Evolutionary conservation across 2,888 invertebrate species (phyloP).

Genomic region (Sphinx pinastri): DNA sequence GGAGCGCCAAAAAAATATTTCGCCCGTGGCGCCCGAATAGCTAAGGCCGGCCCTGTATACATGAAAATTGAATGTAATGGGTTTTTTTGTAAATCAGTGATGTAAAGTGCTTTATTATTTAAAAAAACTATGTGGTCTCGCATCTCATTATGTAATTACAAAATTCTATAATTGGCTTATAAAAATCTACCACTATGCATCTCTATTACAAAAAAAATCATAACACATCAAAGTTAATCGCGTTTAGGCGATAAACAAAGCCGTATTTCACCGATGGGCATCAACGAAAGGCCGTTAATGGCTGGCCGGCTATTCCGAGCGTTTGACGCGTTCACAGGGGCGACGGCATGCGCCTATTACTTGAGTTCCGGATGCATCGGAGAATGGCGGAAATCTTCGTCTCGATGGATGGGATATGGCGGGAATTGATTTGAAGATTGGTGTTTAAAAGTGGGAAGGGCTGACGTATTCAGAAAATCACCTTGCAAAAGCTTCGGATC

Average conservation of each 20-base stretch:
- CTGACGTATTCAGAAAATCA: no score
- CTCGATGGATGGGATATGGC: conserved; percentile 39
- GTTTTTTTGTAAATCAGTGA: no score
- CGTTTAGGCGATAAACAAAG: conserved; percentile 48
- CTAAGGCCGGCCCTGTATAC: no score
- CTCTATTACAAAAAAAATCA: conserved; percentile 5
- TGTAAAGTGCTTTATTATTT: no score
- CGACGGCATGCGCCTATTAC: conserved; percentile 73
- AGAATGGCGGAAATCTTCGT: conserved; percentile 63
- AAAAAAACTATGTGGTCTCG: background rate
- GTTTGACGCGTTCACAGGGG: conserved; percentile 59
- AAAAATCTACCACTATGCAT: no score
- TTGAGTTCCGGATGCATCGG: conserved; percentile 57
- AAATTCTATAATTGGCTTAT: no score
- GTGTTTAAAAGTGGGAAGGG: no score
- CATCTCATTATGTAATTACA: background rate
- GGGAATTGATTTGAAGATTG: conserved; percentile 27
- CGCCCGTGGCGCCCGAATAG: no score
- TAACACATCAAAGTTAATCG: conserved; percentile 38
- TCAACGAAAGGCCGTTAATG: conserved; percentile 56
- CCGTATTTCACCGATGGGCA: conserved; percentile 44
- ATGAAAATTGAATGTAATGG: no score
- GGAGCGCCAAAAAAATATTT: no score
- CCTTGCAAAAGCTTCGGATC: no score
- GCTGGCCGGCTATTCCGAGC: conserved; percentile 64